Conservation (phyloP, 2,888 invertebrate species). For the Neoitamus cyanurus region DNA sequence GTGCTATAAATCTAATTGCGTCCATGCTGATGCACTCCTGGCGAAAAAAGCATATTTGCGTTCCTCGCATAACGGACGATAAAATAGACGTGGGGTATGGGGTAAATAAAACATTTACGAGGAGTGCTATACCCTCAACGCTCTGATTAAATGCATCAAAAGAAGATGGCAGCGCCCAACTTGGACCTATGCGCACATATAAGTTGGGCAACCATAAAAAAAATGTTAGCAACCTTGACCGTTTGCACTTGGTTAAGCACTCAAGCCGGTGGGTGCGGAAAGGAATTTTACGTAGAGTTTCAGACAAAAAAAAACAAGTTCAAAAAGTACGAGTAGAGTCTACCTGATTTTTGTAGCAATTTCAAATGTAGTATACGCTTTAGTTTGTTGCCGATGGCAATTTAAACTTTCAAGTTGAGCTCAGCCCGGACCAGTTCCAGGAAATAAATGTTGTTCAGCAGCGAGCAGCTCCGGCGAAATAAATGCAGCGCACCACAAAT, state of each 20-base stretch:
- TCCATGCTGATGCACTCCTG: background rate
- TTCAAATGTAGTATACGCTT: too few relatives aligned
- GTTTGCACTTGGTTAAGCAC: too few relatives aligned
- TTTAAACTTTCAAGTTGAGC: background rate
- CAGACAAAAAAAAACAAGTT: too few relatives aligned
- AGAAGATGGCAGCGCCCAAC: too few relatives aligned
- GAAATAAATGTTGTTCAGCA: background rate
- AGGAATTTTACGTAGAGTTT: too few relatives aligned
- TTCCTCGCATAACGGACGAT: background rate
- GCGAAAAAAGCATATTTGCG: background rate
- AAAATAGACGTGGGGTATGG: background rate
- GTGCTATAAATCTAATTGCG: constrained; percentile 27
- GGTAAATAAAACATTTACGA: background rate
- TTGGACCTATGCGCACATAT: too few relatives aligned
- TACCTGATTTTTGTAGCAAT: too few relatives aligned
- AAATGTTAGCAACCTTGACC: too few relatives aligned
- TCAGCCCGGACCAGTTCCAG: background rate
- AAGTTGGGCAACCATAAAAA: too few relatives aligned
- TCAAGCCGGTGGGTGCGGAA: too few relatives aligned
- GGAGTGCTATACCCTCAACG: background rate
- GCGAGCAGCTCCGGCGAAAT: background rate
- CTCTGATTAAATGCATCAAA: background rate
- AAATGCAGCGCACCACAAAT: background rate
- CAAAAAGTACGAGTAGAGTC: too few relatives aligned
- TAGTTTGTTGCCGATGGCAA: background rate